A percentile compares a stretch with the other conserved stretches of the same genome.
Conservation (phyloP, 2,113 vertebrate species). For the Albula glossodonta region DNA sequence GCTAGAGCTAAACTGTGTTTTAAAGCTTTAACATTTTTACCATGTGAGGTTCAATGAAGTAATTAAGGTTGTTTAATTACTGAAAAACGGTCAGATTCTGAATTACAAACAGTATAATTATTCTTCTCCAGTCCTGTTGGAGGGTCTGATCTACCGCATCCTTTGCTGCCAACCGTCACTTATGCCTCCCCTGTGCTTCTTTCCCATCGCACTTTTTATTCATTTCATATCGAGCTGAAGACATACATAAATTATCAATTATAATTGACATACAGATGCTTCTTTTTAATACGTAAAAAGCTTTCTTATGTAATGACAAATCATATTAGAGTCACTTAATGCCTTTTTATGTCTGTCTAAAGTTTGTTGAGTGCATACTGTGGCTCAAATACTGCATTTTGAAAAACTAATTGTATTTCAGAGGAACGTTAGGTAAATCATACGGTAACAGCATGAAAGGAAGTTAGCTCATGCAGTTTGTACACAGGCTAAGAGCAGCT, state of each 20-base stretch:
- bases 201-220: neutral
- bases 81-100: too few relatives aligned
- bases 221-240: conserved; percentile 10
- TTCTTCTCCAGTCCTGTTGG: neutral
- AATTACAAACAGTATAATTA: neutral
- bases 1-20: neutral
- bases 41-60: too few relatives aligned
- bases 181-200: neutral
- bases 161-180: neutral
- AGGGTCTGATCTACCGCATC: neutral
- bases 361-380: neutral
- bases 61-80: too few relatives aligned
- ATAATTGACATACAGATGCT: conserved; percentile 34
- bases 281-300: neutral
- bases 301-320: conserved; percentile 7
- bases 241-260: conserved; percentile 35
- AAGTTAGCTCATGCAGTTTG: neutral
- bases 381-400: neutral
- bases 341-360: neutral
- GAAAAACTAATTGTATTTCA: neutral
- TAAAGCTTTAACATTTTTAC: neutral
- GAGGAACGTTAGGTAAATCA: neutral
- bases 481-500: neutral
- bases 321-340: conserved; percentile 7
- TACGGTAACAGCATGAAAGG: neutral